phyloP scores from a whole-genome alignment of 2,888 invertebrate genomes.

The Luperina testacea region DNA sequence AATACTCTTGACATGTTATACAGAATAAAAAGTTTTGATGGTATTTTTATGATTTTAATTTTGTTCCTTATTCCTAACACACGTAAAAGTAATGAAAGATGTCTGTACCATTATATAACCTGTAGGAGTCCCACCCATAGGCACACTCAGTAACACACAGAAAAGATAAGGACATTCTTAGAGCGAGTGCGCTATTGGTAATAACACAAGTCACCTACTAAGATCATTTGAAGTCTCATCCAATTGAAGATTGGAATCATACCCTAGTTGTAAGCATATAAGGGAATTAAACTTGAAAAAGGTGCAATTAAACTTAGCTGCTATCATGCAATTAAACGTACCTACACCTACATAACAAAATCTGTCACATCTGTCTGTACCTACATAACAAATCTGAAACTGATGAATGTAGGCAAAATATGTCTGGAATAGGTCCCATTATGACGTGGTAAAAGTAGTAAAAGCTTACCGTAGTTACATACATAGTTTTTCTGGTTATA shows the following conservation, averaged over 20 bases:
- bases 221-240: background rate
- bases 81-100: background rate
- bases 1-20: slow-evolving; percentile 58
- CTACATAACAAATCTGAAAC: background rate
- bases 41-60: slow-evolving; percentile 9
- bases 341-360: no score
- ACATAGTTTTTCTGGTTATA: background rate
- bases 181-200: background rate
- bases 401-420: background rate
- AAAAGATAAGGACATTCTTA: background rate
- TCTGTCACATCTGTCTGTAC: no score
- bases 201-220: background rate
- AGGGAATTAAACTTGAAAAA: background rate
- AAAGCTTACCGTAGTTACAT: background rate
- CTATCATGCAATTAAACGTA: background rate
- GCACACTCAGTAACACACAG: background rate
- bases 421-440: background rate
- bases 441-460: no score
- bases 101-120: background rate
- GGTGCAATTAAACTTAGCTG: background rate
- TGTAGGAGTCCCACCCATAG: background rate
- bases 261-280: background rate
- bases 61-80: slow-evolving; percentile 4
- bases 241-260: no score
- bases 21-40: slow-evolving; percentile 50